Conservation (phyloP, 2,888 invertebrate species). For the Tachina lurida region DNA sequence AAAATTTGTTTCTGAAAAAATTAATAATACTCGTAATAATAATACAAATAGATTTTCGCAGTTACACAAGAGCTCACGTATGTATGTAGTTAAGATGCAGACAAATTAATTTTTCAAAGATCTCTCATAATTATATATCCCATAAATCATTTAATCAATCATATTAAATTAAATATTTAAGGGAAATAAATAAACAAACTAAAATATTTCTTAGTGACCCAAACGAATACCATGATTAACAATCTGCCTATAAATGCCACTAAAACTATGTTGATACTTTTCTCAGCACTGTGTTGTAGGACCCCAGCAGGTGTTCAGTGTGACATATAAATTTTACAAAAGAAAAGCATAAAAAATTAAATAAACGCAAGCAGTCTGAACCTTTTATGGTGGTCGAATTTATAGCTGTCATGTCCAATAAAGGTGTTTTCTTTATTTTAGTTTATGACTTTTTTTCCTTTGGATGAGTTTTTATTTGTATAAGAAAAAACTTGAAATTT, state of each 20-base stretch:
- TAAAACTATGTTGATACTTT: constrained; percentile 25
- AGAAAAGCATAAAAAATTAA: neutral
- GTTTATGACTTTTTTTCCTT: constrained; percentile 15
- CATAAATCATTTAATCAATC: constrained; percentile 49
- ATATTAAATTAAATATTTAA: constrained; percentile 54
- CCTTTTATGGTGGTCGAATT: constrained; percentile 68
- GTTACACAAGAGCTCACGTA: neutral
- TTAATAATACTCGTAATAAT: neutral
- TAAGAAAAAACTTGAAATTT: constrained; percentile 3
- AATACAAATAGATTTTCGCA: neutral
- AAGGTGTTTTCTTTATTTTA: constrained; percentile 58
- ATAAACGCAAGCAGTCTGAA: constrained; percentile 9
- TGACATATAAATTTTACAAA: constrained; percentile 50
- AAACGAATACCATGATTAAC: constrained; percentile 1
- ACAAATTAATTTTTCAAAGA: too few relatives aligned
- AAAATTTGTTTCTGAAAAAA: neutral
- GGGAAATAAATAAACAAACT: constrained; percentile 17
- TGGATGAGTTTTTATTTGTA: constrained; percentile 1
- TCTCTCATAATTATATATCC: neutral
- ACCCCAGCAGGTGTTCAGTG: constrained; percentile 61
- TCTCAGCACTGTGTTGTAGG: constrained; percentile 33
- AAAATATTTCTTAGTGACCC: neutral
- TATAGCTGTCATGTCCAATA: constrained; percentile 62
- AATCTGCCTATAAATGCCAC: constrained; percentile 21
- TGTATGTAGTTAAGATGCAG: neutral